Conservation (phyloP, 2,888 invertebrate genomes). For the Nowickia ferox region DNA sequence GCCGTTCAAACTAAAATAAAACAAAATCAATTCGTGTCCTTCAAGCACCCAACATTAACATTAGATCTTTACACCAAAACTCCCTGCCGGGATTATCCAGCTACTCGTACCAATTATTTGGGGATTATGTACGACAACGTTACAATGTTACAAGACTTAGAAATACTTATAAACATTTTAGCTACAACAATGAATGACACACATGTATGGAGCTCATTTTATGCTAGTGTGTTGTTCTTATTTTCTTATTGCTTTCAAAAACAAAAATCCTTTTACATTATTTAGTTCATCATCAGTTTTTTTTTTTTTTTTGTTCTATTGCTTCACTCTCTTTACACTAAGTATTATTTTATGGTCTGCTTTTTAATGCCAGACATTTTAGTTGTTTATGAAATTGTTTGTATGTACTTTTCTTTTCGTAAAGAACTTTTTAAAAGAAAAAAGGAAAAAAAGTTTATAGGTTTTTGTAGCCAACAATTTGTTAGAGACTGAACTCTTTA, state of each 20-base stretch:
- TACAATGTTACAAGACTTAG: neutral
- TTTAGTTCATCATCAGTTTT: conserved; percentile 49
- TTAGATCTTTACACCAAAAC: neutral
- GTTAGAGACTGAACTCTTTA: conserved; percentile 47
- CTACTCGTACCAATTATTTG: conserved; percentile 8
- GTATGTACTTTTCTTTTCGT: conserved; percentile 25
- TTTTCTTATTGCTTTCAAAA: neutral
- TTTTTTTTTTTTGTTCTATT: conserved; percentile 11
- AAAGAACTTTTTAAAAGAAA: conserved; percentile 29
- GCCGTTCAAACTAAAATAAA: neutral
- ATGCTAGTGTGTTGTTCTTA: conserved; percentile 9
- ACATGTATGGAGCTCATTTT: conserved; percentile 38
- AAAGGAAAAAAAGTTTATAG: conserved; percentile 32
- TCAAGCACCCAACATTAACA: neutral
- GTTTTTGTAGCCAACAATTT: conserved; percentile 52
- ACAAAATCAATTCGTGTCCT: neutral
- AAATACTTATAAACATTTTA: conserved; percentile 24
- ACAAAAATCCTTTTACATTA: conserved; percentile 45
- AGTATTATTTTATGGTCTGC: conserved; percentile 54
- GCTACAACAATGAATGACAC: conserved; percentile 4
- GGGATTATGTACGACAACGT: conserved; percentile 1
- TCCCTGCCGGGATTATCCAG: conserved; percentile 5
- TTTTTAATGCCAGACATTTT: conserved; percentile 63
- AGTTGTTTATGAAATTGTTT: conserved; percentile 57
- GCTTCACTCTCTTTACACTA: conserved; percentile 1